Percentiles rank a stretch among this genome's conserved stretches.
Evolutionary conservation across 2,888 invertebrate genomes (phyloP).

Genomic region (Tethea ocularis): DNA sequence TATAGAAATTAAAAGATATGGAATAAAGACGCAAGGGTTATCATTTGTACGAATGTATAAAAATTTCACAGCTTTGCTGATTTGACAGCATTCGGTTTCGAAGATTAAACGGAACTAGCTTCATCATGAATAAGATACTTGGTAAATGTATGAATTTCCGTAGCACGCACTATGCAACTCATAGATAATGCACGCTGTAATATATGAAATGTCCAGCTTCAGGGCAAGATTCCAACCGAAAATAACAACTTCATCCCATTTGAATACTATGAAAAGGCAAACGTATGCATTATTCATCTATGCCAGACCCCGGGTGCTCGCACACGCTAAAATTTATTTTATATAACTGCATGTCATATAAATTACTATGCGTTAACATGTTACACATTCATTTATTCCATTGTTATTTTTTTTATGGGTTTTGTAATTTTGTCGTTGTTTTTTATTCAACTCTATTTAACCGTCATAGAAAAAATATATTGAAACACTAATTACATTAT

Average conservation of each 20-base stretch:
- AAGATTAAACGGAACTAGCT: neutral
- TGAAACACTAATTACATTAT: no score
- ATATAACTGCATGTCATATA: constrained; percentile 33
- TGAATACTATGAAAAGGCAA: constrained; percentile 75
- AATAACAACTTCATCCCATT: constrained; percentile 71
- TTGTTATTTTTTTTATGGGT: neutral
- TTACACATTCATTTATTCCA: neutral
- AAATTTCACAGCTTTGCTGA: no score
- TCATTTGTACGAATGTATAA: no score
- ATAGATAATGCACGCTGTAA: constrained; percentile 34
- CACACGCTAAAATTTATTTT: constrained; percentile 54
- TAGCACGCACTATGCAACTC: constrained; percentile 25
- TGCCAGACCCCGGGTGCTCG: constrained; percentile 41
- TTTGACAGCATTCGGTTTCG: neutral
- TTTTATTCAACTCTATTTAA: neutral
- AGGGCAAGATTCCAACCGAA: constrained; percentile 72
- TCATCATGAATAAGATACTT: neutral
- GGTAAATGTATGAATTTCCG: constrained; percentile 7
- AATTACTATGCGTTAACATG: constrained; percentile 5
- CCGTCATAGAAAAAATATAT: no score
- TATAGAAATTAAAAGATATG: no score
- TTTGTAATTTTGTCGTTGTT: neutral
- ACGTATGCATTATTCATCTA: constrained; percentile 70
- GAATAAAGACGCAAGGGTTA: no score
- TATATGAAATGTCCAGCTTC: constrained; percentile 59